A percentile compares a stretch with the other conserved stretches of the same genome.
Evolutionary conservation across 2,888 invertebrate species (phyloP).

Genomic region (Myopa testacea): DNA sequence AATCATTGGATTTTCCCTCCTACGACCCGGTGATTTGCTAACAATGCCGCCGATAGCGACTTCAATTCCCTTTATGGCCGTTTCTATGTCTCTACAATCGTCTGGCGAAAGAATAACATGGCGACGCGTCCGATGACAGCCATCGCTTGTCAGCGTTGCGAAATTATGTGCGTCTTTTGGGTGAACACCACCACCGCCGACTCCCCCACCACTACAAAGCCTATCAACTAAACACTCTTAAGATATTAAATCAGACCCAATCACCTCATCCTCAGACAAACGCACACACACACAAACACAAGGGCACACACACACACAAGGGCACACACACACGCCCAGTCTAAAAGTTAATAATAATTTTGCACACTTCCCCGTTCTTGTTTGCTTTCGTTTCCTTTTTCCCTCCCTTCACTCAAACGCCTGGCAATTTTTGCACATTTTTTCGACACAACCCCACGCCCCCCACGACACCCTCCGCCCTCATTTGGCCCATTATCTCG

Average conservation of each 20-base stretch:
- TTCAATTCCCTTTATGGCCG: conserved; percentile 63
- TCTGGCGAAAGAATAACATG: conserved; percentile 43
- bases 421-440: conserved; percentile 31
- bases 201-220: conserved; percentile 48
- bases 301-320: no score
- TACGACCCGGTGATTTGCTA: conserved; percentile 47
- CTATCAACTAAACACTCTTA: conserved; percentile 62
- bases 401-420: conserved; percentile 23
- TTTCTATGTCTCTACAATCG: conserved; percentile 28
- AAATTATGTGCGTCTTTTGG: conserved; percentile 64
- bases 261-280: conserved; percentile 34
- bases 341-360: conserved; percentile 33
- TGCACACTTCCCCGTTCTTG: conserved; percentile 39
- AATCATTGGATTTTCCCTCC: neutral
- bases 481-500: conserved; percentile 19
- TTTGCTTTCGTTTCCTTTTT: conserved; percentile 30
- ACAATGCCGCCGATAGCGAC: conserved; percentile 57
- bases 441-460: conserved; percentile 19
- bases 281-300: no score
- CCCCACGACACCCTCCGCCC: conserved; percentile 57
- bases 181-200: conserved; percentile 32
- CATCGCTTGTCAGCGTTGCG: conserved; percentile 54
- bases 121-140: conserved; percentile 53
- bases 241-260: conserved; percentile 48
- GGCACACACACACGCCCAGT: neutral